A percentile compares a stretch with the other conserved stretches of the same genome.
These are phyloP conservation scores for Rallus limicola DNA, from an alignment of 2,113 vertebrate species.

Conservation along the genomic window DNA sequence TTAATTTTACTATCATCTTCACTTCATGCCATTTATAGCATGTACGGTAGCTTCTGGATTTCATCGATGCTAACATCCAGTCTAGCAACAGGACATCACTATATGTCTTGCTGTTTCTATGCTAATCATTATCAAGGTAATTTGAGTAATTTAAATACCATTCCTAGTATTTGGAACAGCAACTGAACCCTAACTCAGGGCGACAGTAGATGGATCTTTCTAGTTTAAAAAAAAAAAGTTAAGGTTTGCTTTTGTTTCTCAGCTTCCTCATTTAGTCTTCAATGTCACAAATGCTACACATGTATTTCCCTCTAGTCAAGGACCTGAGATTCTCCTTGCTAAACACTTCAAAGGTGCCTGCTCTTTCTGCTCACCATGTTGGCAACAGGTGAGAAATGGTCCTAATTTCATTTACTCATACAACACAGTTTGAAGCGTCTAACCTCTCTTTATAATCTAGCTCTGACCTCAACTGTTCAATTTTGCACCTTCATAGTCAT, in stretches of 20 bases:
- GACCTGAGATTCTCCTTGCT: background rate
- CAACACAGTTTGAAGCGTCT: background rate
- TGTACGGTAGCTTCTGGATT: background rate
- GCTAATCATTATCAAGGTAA: background rate
- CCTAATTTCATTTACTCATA: background rate
- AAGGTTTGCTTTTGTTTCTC: background rate
- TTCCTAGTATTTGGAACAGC: background rate
- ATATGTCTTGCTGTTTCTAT: background rate
- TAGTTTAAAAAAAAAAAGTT: background rate
- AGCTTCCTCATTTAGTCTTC: background rate
- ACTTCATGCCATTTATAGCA: background rate
- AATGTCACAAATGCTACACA: background rate
- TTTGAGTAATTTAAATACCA: no score
- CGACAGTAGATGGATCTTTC: background rate
- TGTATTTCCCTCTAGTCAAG: background rate
- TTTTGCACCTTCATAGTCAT: background rate
- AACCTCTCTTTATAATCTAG: background rate
- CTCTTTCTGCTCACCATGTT: background rate
- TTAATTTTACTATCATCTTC: background rate
- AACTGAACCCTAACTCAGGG: background rate
- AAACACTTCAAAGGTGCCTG: background rate
- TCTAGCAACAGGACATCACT: background rate
- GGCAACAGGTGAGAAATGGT: background rate
- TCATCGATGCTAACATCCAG: background rate
- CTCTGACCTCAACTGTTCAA: background rate